A percentile compares a stretch with the other conserved stretches of the same genome.
Evolutionary conservation across 1,140 invertebrate genomes (phyloP).

Genomic region (Hycleus cichorii): DNA sequence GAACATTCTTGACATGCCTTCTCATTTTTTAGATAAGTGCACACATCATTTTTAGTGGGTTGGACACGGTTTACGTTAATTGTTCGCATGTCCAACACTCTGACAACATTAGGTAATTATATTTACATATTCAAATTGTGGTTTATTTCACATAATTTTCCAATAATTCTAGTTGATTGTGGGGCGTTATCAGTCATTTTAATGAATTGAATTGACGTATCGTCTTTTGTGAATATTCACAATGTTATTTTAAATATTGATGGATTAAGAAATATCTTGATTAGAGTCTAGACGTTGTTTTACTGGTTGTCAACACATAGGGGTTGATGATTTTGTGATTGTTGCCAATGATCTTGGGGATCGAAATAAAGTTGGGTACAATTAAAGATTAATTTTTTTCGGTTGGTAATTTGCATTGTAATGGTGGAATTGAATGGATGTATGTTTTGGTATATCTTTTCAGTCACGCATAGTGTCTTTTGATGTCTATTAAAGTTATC

Average conservation of each 20-base stretch:
- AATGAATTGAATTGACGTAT: not conserved
- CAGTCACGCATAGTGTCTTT: slow-evolving; percentile 9
- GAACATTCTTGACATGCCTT: slow-evolving; percentile 10
- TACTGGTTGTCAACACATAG: too few relatives aligned
- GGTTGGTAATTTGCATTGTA: too few relatives aligned
- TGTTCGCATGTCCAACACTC: slow-evolving; percentile 15
- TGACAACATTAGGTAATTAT: slow-evolving; percentile 16
- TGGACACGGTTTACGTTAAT: slow-evolving; percentile 6
- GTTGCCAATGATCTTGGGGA: too few relatives aligned
- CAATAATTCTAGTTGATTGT: not conserved
- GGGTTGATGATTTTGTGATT: too few relatives aligned
- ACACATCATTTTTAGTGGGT: slow-evolving; percentile 9
- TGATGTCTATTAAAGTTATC: slow-evolving; percentile 7
- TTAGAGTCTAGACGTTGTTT: too few relatives aligned
- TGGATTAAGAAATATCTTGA: too few relatives aligned
- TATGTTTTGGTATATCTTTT: too few relatives aligned
- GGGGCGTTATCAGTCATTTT: not conserved
- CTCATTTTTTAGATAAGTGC: slow-evolving; percentile 6
- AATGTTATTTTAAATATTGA: too few relatives aligned
- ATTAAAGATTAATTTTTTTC: too few relatives aligned
- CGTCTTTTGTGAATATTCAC: too few relatives aligned
- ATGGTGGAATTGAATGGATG: too few relatives aligned
- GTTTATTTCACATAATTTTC: not conserved
- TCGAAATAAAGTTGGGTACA: too few relatives aligned
- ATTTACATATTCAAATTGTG: slow-evolving; percentile 17